A percentile compares a stretch with the other conserved stretches of the same genome.
Evolutionary conservation across 2,113 vertebrate genomes (phyloP).

Genomic region (Corvus cornix): DNA sequence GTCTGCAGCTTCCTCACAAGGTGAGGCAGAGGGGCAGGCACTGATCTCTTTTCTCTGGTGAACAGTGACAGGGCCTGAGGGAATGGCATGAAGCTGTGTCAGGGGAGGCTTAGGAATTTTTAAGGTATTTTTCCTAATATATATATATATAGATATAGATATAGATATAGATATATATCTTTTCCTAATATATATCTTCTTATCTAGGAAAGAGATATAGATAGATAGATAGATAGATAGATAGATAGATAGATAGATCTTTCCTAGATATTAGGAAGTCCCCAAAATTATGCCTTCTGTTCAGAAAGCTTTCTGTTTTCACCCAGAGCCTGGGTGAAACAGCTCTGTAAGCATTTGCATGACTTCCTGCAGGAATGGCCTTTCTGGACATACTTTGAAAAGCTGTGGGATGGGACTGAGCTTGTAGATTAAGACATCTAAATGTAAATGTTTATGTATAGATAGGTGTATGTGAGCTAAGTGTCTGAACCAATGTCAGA

Average conservation of each 20-base stretch:
- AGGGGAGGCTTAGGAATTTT: background rate
- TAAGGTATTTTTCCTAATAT: background rate
- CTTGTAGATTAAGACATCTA: background rate
- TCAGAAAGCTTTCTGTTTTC: background rate
- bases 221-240: no score
- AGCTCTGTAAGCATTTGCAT: background rate
- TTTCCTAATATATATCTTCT: no score
- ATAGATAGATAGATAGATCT: background rate
- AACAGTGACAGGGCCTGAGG: background rate
- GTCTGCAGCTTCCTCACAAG: background rate
- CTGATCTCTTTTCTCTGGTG: background rate
- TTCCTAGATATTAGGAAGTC: background rate
- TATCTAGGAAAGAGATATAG: no score
- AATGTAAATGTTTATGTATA: background rate
- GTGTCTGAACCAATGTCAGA: background rate
- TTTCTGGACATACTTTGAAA: background rate
- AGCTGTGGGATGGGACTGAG: background rate
- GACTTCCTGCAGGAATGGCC: background rate
- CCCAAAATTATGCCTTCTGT: background rate
- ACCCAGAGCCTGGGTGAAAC: background rate
- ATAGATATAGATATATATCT: no score
- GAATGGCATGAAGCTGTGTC: background rate
- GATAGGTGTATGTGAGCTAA: background rate
- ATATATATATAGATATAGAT: no score
- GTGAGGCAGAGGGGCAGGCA: background rate